phyloP scores from a whole-genome alignment of 1,140 invertebrate genomes.

The Rhopalosiphum maidis region DNA sequence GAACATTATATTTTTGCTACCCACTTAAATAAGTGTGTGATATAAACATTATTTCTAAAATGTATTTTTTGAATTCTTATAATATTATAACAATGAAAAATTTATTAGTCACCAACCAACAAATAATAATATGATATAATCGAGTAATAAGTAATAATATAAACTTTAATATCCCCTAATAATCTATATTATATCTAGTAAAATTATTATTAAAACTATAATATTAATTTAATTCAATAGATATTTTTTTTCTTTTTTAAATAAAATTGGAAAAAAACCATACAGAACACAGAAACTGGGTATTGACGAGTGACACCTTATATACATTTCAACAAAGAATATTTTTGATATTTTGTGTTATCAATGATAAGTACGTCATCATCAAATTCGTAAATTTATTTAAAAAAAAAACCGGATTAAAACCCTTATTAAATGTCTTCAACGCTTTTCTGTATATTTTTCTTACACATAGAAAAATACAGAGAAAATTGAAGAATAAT shows the following conservation, averaged over 20 bases:
- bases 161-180: background rate
- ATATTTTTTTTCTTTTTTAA: background rate
- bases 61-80: background rate
- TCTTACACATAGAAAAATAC: background rate
- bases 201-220: background rate
- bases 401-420: background rate
- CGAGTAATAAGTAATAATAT: background rate
- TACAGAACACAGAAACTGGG: background rate
- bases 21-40: background rate
- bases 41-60: background rate
- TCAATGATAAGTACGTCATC: background rate
- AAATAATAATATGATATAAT: background rate
- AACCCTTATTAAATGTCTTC: background rate
- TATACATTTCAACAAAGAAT: background rate
- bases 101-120: background rate
- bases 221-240: background rate
- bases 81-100: background rate
- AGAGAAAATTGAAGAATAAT: background rate
- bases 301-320: background rate
- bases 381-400: background rate
- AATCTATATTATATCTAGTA: background rate
- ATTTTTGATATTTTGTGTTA: background rate
- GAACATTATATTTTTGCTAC: background rate
- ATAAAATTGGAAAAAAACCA: background rate
- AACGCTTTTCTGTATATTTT: background rate